A percentile compares a stretch with the other conserved stretches of the same genome.
These are phyloP conservation scores for Lagopus muta DNA, from an alignment of 2,113 vertebrate species.

Conservation along the genomic window DNA sequence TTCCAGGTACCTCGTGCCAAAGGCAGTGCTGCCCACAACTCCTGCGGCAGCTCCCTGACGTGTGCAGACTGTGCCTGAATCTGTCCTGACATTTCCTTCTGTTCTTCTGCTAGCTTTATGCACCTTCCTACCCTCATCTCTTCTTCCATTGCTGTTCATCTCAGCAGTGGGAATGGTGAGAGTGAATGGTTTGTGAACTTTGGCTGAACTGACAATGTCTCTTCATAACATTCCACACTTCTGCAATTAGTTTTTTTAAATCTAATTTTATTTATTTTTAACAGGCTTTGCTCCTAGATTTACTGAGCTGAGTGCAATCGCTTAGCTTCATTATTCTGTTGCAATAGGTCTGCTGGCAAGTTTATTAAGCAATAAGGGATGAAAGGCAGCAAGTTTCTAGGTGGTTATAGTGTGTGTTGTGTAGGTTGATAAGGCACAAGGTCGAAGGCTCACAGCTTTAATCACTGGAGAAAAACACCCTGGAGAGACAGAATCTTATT, in stretches of 20 bases:
- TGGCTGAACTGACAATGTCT: constrained; percentile 48
- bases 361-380: constrained; percentile 70
- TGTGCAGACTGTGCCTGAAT: neutral
- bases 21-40: neutral
- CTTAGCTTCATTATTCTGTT: constrained; percentile 65
- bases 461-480: constrained; percentile 51
- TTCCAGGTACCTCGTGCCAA: neutral
- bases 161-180: neutral
- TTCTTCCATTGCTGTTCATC: neutral
- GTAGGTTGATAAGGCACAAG: constrained; percentile 53
- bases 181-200: constrained; percentile 32
- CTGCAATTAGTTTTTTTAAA: constrained; percentile 19
- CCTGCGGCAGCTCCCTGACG: neutral
- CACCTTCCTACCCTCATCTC: neutral
- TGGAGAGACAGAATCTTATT: constrained; percentile 58
- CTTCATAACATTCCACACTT: constrained; percentile 13
- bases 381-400: constrained; percentile 55
- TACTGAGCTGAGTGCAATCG: constrained; percentile 47
- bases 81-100: neutral
- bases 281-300: constrained; percentile 39
- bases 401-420: constrained; percentile 44
- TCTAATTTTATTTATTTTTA: constrained; percentile 65
- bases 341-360: constrained; percentile 44
- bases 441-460: constrained; percentile 54
- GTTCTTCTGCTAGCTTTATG: neutral